phyloP scores from a whole-genome alignment of 2,888 invertebrate species.

The Leptopilina myrica region DNA sequence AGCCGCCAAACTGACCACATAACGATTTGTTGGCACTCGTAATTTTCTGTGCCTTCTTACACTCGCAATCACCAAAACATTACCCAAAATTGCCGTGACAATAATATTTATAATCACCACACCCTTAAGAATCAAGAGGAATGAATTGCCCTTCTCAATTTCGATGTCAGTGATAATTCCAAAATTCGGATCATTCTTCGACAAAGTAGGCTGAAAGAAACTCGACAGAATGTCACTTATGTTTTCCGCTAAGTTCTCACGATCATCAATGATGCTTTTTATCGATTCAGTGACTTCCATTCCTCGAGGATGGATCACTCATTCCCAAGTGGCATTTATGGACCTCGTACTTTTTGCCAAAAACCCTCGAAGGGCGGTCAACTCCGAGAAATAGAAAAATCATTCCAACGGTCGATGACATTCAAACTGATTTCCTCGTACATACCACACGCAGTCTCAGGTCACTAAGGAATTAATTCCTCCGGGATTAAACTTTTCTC shows the following conservation, averaged over 20 bases:
- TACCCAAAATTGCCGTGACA: constrained; percentile 92
- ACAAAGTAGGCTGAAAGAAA: background rate
- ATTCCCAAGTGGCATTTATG: constrained; percentile 31
- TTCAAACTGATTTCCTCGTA: background rate
- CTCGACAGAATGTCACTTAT: constrained; percentile 43
- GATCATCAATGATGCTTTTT: constrained; percentile 60
- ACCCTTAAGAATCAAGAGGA: constrained; percentile 83
- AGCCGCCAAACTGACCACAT: constrained; percentile 94
- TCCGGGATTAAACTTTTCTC: background rate
- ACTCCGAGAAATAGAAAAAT: background rate
- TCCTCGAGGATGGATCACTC: constrained; percentile 53
- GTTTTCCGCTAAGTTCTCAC: constrained; percentile 45
- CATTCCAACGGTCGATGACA: constrained; percentile 14
- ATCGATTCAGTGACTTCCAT: constrained; percentile 69
- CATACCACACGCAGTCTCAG: background rate
- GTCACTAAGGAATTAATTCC: background rate
- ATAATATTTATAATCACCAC: constrained; percentile 90
- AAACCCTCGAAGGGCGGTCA: constrained; percentile 5
- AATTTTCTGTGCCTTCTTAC: constrained; percentile 89
- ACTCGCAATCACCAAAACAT: constrained; percentile 91
- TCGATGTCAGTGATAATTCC: constrained; percentile 9
- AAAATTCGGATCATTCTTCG: constrained; percentile 24
- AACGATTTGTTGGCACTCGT: constrained; percentile 94
- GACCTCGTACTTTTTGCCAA: background rate
- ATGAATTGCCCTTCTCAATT: constrained; percentile 61